These are phyloP conservation scores for Saguinus imperator DNA, from an alignment of 2,113 vertebrate species.

Conservation along the genomic window DNA sequence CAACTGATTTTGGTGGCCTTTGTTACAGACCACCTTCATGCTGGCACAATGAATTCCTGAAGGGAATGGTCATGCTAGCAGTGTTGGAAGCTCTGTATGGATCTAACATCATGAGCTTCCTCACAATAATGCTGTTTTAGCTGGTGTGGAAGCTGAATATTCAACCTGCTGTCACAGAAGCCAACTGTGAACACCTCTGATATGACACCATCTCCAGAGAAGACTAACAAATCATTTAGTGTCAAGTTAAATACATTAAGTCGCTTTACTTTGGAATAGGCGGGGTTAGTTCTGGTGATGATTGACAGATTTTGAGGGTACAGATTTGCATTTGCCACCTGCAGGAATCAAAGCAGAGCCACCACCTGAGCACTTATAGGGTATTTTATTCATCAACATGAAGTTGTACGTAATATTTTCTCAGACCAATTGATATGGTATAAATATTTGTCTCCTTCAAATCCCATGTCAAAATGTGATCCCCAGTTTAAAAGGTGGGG, in stretches of 20 bases:
- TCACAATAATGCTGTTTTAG: neutral
- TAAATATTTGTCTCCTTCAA: too few relatives aligned
- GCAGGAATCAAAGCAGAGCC: neutral
- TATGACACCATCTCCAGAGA: neutral
- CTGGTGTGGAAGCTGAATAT: neutral
- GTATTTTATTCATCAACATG: neutral
- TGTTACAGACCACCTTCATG: neutral
- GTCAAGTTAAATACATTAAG: neutral
- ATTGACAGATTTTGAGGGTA: neutral
- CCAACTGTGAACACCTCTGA: neutral
- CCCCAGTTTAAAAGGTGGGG: too few relatives aligned
- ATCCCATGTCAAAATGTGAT: too few relatives aligned
- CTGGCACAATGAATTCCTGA: neutral
- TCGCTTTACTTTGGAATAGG: neutral
- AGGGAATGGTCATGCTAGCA: neutral
- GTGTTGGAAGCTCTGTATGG: too few relatives aligned
- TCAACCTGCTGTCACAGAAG: neutral
- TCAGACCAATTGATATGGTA: neutral
- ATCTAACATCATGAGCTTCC: neutral
- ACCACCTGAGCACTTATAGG: neutral
- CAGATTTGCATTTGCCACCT: neutral
- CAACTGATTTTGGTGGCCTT: neutral
- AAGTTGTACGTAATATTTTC: neutral
- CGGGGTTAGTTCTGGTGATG: neutral
- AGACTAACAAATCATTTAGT: neutral